These are phyloP conservation scores for Allygus modestus DNA, from an alignment of 2,888 invertebrate genomes.

Conservation along the genomic window DNA sequence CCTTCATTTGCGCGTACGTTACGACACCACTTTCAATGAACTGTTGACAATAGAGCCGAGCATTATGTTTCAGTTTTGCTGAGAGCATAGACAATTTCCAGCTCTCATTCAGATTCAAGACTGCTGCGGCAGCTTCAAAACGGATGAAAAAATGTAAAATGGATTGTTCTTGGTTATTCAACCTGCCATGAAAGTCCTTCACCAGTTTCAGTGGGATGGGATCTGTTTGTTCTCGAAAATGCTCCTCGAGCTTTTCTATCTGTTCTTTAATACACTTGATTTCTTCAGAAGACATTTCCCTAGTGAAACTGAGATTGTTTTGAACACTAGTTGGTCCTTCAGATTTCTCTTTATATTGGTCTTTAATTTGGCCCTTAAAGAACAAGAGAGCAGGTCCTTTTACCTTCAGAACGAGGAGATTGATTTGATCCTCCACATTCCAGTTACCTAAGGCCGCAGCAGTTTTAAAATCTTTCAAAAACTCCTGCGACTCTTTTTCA, in stretches of 20 bases:
- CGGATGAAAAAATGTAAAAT: background rate
- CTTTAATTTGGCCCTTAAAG: background rate
- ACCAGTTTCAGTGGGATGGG: background rate
- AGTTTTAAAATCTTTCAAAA: constrained; percentile 8
- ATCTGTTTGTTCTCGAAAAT: too few species aligned
- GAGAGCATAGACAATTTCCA: background rate
- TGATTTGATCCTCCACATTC: background rate
- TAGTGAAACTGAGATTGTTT: too few species aligned
- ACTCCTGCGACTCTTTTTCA: background rate
- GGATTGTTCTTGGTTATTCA: background rate
- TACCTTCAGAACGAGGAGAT: background rate
- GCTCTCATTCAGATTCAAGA: background rate
- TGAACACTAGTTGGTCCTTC: too few species aligned
- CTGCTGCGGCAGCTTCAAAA: background rate
- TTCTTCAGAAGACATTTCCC: too few species aligned
- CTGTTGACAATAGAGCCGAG: background rate
- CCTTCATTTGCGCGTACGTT: too few species aligned
- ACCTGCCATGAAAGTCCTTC: background rate
- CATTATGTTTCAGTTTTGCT: background rate
- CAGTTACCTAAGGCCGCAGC: constrained; percentile 7
- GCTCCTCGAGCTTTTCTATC: too few species aligned
- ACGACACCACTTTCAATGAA: background rate
- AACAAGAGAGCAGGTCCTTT: background rate
- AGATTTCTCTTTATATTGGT: background rate
- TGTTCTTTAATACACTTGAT: too few species aligned